phyloP scores from a whole-genome alignment of 2,113 vertebrate species.

The Bujurquina vittata region DNA sequence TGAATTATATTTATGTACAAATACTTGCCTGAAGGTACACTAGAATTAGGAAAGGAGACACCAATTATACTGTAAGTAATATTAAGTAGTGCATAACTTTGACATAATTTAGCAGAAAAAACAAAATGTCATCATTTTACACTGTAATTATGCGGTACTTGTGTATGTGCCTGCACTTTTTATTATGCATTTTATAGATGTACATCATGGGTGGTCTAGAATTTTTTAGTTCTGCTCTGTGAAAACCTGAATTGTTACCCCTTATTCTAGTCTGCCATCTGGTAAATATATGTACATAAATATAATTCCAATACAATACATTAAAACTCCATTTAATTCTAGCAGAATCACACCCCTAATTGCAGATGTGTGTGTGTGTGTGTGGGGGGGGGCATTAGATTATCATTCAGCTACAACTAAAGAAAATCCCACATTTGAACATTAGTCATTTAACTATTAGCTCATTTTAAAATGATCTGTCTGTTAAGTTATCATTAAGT shows the following conservation, averaged over 20 bases:
- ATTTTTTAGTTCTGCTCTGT: not conserved
- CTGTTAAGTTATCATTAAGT: not conserved
- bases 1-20: too few relatives aligned
- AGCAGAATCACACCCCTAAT: rapidly evolving
- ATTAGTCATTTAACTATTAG: rapidly evolving
- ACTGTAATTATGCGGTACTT: rapidly evolving
- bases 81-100: not conserved
- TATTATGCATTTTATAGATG: not conserved
- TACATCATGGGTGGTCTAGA: not conserved
- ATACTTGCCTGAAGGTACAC: too few relatives aligned
- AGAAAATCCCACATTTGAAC: not conserved
- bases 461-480: not conserved
- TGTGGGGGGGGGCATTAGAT: too few relatives aligned
- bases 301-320: not conserved
- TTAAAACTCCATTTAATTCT: not conserved
- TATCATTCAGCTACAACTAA: not conserved
- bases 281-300: not conserved
- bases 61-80: not conserved
- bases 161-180: not conserved
- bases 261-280: not conserved
- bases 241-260: not conserved
- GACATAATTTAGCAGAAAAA: not conserved
- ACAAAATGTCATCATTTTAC: not conserved
- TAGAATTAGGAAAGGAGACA: too few relatives aligned
- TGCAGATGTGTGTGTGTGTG: too few relatives aligned